phyloP scores from a whole-genome alignment of 1,140 invertebrate genomes.

The Brevipalpus yothersi region DNA sequence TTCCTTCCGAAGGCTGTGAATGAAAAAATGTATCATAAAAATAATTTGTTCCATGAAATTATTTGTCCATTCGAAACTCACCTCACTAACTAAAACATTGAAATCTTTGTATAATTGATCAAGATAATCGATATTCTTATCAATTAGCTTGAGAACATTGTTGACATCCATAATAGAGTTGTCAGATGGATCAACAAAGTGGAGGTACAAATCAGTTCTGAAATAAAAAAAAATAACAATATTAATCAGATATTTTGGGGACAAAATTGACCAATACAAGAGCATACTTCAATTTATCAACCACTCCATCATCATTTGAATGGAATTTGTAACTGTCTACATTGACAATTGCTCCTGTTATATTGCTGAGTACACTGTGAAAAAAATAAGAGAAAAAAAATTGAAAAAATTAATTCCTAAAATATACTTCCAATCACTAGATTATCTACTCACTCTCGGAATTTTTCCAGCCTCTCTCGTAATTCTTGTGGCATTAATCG shows the following conservation, averaged over 20 bases:
- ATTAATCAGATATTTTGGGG: not conserved
- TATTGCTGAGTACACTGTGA: slow-evolving; percentile 42
- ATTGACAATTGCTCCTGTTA: slow-evolving; percentile 72
- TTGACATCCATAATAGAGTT: slow-evolving; percentile 56
- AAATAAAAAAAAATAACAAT: not conserved
- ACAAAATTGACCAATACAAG: not conserved
- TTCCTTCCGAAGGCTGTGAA: not conserved
- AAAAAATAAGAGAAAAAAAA: not conserved
- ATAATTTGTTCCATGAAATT: not conserved
- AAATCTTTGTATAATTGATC: slow-evolving; percentile 60
- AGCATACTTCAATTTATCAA: slow-evolving; percentile 55
- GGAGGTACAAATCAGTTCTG: slow-evolving; percentile 66
- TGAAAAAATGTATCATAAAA: slow-evolving; percentile 1
- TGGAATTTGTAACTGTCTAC: slow-evolving; percentile 77
- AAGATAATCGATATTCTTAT: slow-evolving; percentile 67
- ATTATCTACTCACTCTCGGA: slow-evolving; percentile 38
- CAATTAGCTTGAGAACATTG: slow-evolving; percentile 34
- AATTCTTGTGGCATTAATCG: slow-evolving; percentile 62
- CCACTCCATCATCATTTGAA: slow-evolving; percentile 65
- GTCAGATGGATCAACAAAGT: slow-evolving; percentile 63
- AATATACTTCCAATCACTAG: not conserved
- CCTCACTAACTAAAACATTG: slow-evolving; percentile 23
- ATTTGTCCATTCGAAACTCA: slow-evolving; percentile 10
- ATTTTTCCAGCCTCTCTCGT: slow-evolving; percentile 43
- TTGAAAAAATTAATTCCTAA: not conserved